phyloP scores from a whole-genome alignment of 2,888 invertebrate genomes.

The Trissoscelio sp. region DNA sequence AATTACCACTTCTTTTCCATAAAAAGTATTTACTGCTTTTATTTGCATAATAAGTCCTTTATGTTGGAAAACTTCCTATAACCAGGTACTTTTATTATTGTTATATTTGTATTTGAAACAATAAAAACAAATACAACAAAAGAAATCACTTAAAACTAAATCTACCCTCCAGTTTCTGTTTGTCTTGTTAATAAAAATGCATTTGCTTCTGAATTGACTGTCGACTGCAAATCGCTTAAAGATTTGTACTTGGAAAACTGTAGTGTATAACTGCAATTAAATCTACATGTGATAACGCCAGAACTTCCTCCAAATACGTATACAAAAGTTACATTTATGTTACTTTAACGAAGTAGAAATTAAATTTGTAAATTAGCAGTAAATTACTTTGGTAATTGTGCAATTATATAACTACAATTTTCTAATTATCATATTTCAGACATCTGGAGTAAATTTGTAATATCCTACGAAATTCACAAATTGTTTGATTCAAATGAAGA shows the following conservation, averaged over 20 bases:
- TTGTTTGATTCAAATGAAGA: background rate
- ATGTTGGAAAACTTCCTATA: conserved; percentile 13
- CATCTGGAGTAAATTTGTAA: conserved; percentile 6
- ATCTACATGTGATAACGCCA: conserved; percentile 45
- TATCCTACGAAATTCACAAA: background rate
- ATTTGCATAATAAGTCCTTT: conserved; percentile 9
- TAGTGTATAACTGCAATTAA: conserved; percentile 41
- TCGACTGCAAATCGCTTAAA: conserved; percentile 30
- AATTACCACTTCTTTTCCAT: background rate
- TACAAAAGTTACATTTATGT: conserved; percentile 52
- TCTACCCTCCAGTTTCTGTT: no score
- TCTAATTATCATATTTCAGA: conserved; percentile 35
- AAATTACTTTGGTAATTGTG: conserved; percentile 45
- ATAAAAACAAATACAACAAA: background rate
- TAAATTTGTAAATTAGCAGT: conserved; percentile 41
- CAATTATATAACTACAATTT: conserved; percentile 41
- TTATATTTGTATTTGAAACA: background rate
- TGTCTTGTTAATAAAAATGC: conserved; percentile 4
- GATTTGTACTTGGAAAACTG: conserved; percentile 28
- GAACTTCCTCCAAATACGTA: conserved; percentile 32
- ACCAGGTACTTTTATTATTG: conserved; percentile 4
- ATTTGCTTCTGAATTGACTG: conserved; percentile 13
- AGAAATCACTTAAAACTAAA: no score
- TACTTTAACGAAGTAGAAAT: conserved; percentile 52
- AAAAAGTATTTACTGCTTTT: background rate